These are phyloP conservation scores for Drosophila sproati DNA, from an alignment of 1,140 invertebrate genomes.

Conservation along the genomic window DNA sequence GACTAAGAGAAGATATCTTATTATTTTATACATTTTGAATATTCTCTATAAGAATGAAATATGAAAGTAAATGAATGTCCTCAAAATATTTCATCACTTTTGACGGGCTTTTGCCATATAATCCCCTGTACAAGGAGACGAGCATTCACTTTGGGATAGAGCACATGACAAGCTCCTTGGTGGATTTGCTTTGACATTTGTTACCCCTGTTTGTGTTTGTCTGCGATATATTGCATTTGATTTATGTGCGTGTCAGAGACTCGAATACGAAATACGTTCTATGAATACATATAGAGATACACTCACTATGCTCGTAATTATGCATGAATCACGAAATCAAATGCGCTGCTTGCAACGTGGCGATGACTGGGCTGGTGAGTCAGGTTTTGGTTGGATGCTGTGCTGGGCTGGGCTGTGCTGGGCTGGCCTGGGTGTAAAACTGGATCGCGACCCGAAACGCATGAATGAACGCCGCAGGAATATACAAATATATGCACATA, in stretches of 20 bases:
- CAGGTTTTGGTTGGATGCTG: too few relatives aligned
- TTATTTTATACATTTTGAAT: too few relatives aligned
- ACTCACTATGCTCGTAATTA: constrained; percentile 60
- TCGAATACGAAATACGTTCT: constrained; percentile 30
- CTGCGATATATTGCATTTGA: constrained; percentile 28
- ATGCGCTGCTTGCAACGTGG: constrained; percentile 26
- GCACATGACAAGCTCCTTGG: constrained; percentile 31
- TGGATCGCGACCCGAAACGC: constrained; percentile 61
- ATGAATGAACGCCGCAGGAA: constrained; percentile 64
- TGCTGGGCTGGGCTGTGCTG: too few relatives aligned
- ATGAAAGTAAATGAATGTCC: not conserved
- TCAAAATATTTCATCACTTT: not conserved
- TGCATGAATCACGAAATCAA: constrained; percentile 77
- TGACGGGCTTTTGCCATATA: not conserved
- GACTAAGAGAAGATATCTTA: too few relatives aligned
- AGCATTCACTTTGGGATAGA: not conserved
- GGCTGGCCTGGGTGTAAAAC: not conserved
- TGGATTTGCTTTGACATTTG: constrained; percentile 34
- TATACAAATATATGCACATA: constrained; percentile 72
- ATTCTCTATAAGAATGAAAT: not conserved
- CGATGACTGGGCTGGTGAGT: not conserved
- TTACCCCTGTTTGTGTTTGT: constrained; percentile 7
- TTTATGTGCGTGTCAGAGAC: constrained; percentile 52
- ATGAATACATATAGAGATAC: constrained; percentile 55
- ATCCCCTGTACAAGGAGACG: not conserved